phyloP scores from a whole-genome alignment of 2,888 invertebrate genomes.

The Scaeva pyrastri region DNA sequence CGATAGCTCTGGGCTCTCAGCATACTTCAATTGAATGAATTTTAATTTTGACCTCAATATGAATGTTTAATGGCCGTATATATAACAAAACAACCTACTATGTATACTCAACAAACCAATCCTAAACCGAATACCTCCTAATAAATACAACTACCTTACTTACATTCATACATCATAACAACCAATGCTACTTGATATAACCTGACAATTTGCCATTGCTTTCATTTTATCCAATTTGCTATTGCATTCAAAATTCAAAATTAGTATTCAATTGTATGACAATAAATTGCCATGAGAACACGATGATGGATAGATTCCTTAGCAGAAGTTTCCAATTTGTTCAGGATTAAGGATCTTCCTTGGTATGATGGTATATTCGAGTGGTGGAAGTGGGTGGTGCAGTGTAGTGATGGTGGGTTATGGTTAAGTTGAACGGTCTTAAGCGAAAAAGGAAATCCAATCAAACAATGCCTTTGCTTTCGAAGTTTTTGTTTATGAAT shows the following conservation, averaged over 20 bases:
- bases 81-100: background rate
- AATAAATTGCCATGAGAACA: conserved; percentile 63
- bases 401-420: background rate
- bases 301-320: conserved; percentile 53
- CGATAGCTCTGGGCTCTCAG: conserved; percentile 28
- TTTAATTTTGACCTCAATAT: conserved; percentile 69
- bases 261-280: conserved; percentile 67
- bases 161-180: background rate
- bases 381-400: background rate
- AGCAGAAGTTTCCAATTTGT: conserved; percentile 69
- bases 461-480: conserved; percentile 43
- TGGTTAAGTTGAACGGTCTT: conserved; percentile 27
- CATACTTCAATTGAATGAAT: conserved; percentile 36
- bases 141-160: background rate
- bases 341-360: conserved; percentile 43
- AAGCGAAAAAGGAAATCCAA: conserved; percentile 46
- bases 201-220: conserved; percentile 57
- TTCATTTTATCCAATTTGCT: conserved; percentile 36
- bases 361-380: background rate
- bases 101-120: conserved; percentile 6
- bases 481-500: conserved; percentile 39
- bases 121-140: background rate
- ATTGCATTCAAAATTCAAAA: conserved; percentile 59
- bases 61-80: conserved; percentile 33
- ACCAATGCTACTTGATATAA: conserved; percentile 21